Base-by-base conservation (phyloP, 2,888 invertebrate species). In the Eutolmus rufibarbis region DNA sequence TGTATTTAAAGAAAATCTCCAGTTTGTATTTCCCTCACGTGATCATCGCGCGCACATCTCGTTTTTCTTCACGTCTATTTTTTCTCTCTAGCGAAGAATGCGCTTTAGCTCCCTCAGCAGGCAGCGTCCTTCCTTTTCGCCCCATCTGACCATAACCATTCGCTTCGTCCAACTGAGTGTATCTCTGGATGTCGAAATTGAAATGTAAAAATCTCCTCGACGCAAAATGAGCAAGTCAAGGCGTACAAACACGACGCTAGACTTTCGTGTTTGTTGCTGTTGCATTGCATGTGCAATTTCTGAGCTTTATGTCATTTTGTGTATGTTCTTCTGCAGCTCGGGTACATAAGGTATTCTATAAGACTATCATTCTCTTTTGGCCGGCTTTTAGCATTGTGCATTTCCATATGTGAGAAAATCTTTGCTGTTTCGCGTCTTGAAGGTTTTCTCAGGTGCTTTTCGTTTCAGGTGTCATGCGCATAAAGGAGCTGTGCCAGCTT, bases 171-270 rank as follows among this genome's bases (percentile, higher is more conserved):
- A 51, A 81, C 81, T 81, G 81, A 81, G 28, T 66, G 12, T 56
- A 79, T 56, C 81, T 76, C 76, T 46, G 81, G 51, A 81, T 81
- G 81, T 56, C 56, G 81, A 81, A 81, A 81, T 56, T 81, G 46
- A 81, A 81, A 81, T 81, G 81, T 81, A 51, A 81, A 81, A 66
- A 81, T 51, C 31, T 56, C n/a, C 12, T 16, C n/a, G 4, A 5
- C 16, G 56, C n/a, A 81, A 56, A 81, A 46, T 28, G 46, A 79
- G 43, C 79, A 79, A 43, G 28, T 19, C 51, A 56, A 51, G 56
- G 51, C 46, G 81, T 28, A 81, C 51, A 14, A 43, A 56, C 51
- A 51, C 56, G 56, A 51, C 81, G 23, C 28, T 43, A 79, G 43
- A 56, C 51, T 51, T 28, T 81, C 81, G 34, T 51, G n/a, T 81